Conservation (phyloP, 2,888 invertebrate genomes). For the Scaptomyza tumidula region DNA sequence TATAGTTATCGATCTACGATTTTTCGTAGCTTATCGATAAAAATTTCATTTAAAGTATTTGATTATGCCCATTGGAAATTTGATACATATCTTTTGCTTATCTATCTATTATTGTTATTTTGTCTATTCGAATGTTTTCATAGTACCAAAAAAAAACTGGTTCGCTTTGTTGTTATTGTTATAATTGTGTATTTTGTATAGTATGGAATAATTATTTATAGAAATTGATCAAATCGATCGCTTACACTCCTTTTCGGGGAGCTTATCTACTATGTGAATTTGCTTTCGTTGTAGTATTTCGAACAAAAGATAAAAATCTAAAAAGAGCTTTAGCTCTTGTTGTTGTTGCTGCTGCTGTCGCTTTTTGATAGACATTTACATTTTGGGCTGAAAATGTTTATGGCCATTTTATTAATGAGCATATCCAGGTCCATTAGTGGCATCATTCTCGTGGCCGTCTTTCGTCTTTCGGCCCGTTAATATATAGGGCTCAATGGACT, state of each 20-base stretch:
- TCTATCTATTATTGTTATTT: neutral
- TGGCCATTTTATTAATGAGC: constrained; percentile 47
- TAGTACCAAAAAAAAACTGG: neutral
- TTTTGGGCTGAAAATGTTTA: constrained; percentile 35
- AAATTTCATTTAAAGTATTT: neutral
- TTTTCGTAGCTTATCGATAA: neutral
- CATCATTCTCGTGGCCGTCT: constrained; percentile 6
- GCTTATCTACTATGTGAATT: neutral
- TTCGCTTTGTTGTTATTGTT: neutral
- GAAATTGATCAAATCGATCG: neutral
- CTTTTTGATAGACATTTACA: constrained; percentile 48
- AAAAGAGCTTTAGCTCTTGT: constrained; percentile 20
- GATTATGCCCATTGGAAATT: no score
- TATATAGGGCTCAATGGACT: constrained; percentile 21
- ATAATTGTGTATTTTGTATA: neutral
- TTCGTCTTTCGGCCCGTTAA: constrained; percentile 1
- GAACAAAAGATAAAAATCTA: constrained; percentile 10
- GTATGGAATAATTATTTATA: neutral
- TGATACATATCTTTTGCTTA: neutral
- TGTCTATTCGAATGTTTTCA: neutral
- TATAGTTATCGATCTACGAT: no score
- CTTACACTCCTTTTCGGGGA: neutral
- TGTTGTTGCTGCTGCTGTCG: neutral
- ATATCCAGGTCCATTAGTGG: constrained; percentile 45
- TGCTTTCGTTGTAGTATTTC: neutral